Evolutionary conservation across 2,113 vertebrate genomes (phyloP).

Genomic region (Pantherophis guttatus): DNA sequence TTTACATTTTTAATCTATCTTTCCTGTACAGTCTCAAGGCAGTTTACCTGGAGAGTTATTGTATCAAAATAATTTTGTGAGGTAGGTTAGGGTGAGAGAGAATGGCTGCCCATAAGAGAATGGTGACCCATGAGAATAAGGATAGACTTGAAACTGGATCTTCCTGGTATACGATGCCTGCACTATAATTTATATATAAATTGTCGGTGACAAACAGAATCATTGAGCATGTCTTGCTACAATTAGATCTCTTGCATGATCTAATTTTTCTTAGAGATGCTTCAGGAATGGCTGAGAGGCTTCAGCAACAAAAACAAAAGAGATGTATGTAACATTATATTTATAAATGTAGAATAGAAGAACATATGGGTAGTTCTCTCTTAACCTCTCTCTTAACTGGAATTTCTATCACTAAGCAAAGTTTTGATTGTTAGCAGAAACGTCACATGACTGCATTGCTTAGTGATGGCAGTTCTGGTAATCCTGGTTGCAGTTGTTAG

Average conservation of each 20-base stretch:
- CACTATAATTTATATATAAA: not conserved
- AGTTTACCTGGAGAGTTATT: not conserved
- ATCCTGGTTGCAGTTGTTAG: not conserved
- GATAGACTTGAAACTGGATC: not conserved
- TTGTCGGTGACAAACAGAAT: not conserved
- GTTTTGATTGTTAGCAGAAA: not conserved
- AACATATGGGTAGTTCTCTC: not conserved
- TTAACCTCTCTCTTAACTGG: not conserved
- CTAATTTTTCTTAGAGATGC: not conserved
- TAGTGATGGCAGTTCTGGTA: not conserved
- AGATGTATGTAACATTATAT: not conserved
- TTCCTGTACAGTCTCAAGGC: not conserved
- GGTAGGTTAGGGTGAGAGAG: not conserved
- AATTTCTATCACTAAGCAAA: not conserved
- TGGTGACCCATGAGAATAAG: not conserved
- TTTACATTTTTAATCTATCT: not conserved
- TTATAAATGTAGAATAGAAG: not conserved
- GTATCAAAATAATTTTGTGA: not conserved
- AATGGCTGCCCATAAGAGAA: not conserved
- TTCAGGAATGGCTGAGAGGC: not conserved
- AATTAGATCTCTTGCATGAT: not conserved
- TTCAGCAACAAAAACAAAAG: not conserved
- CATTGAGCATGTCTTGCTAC: not conserved
- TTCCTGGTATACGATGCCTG: not conserved
- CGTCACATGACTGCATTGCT: not conserved